Percentiles rank a stretch among this genome's conserved stretches.
Evolutionary conservation across 2,888 invertebrate species (phyloP).

Genomic region (Drosophila buzzatii): DNA sequence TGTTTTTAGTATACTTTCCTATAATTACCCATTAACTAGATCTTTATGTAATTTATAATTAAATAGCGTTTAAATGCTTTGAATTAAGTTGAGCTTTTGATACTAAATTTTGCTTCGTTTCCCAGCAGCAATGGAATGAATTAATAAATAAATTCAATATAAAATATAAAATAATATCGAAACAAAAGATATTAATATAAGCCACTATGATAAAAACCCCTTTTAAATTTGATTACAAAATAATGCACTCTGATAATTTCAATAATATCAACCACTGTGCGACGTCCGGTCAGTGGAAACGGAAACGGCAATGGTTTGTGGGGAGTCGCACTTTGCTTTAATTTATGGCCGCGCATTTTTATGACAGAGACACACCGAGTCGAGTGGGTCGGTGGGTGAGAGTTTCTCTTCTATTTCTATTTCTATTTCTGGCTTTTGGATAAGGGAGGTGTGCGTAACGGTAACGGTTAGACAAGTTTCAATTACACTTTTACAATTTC

Average conservation of each 20-base stretch:
- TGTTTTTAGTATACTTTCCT: not conserved
- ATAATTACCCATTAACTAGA: not conserved
- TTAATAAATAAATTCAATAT: not conserved
- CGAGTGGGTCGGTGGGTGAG: constrained; percentile 40
- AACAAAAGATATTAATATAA: not conserved
- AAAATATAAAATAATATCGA: not conserved
- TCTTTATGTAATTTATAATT: not conserved
- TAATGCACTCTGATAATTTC: not conserved
- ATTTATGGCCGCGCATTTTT: constrained; percentile 79
- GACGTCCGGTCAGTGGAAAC: constrained; percentile 67
- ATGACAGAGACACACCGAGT: constrained; percentile 74
- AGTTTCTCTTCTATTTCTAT: constrained; percentile 30
- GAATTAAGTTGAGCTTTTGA: not conserved
- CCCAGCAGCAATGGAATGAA: not conserved
- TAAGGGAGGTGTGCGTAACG: constrained; percentile 44
- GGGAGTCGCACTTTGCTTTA: constrained; percentile 69
- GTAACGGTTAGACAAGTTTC: constrained; percentile 76
- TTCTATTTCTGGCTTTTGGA: constrained; percentile 12
- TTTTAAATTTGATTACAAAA: not conserved
- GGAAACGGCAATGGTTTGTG: constrained; percentile 54
- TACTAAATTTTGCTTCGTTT: not conserved
- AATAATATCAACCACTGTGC: constrained; percentile 26
- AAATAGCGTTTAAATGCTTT: not conserved
- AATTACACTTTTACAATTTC: constrained; percentile 81
- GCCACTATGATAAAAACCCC: too few relatives aligned